phyloP scores from a whole-genome alignment of 1,140 invertebrate species.

The Pogonus chalceus region DNA sequence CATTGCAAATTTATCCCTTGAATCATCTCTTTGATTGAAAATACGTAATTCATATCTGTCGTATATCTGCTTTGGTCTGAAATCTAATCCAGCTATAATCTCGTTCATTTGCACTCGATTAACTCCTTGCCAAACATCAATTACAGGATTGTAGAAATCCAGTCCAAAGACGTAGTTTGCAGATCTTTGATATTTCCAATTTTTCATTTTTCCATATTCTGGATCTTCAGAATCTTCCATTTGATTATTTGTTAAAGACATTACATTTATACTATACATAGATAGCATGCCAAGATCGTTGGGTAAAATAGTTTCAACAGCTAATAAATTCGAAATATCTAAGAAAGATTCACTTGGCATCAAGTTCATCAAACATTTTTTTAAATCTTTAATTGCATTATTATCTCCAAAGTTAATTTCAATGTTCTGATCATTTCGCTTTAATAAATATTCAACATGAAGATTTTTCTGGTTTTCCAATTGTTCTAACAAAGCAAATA shows the following conservation, averaged over 20 bases:
- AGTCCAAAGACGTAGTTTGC: conserved; percentile 16
- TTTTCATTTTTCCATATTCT: conserved; percentile 12
- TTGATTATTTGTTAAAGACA: conserved; percentile 12
- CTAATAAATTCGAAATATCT: no score
- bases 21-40: conserved; percentile 24
- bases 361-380: no score
- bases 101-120: conserved; percentile 27
- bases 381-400: no score
- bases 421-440: no score
- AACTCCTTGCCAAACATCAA: conserved; percentile 22
- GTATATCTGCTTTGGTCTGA: conserved; percentile 23
- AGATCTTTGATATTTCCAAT: conserved; percentile 13
- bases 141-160: conserved; percentile 23
- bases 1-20: conserved; percentile 26
- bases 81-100: conserved; percentile 23
- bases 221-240: background rate
- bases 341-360: no score
- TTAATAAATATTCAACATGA: no score
- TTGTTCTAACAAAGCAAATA: no score
- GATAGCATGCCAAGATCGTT: no score
- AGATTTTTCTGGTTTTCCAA: no score
- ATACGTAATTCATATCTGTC: conserved; percentile 25
- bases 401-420: no score
- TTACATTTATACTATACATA: no score
- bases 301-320: no score